Base-by-base conservation (phyloP, 2,113 vertebrate species). In the Zeus faber region DNA sequence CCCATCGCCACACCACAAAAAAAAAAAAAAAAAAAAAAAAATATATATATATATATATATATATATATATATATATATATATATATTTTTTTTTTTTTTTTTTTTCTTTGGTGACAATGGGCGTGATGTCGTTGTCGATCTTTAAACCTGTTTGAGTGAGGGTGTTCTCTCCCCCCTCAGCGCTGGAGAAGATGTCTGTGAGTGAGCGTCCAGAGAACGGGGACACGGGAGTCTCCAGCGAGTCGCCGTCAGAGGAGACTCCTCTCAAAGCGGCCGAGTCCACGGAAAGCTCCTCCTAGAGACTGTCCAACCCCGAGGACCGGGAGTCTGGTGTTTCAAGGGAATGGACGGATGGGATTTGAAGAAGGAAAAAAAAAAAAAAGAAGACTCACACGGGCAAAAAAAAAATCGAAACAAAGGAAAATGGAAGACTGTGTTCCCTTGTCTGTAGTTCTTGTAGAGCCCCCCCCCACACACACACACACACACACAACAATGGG, bases 171-270 rank as follows among this genome's bases (percentile, higher is more conserved):
- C 24, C 6, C 29, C 20, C 35, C 82, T 25, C 72, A 94, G 94
- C 88, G 35, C 92, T 93, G 87, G 92, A 91, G 82, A 96, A 96
- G 85, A 94, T 94, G 72, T 70, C 91, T 31, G 82, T 87, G 71
- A 85, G 83, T 59, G 92, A 91, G 35, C 76, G 88, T 54, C 87
- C 91, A 61, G 93, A 96, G 89, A 97, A 94, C 20, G 92, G 93
- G 76, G 92, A 95, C 59, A 74, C 92, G 9, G 89, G 89, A 29
- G 76, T 37, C 33, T 37, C 4, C 13, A 37, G 33, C 91, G n/a
- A 89, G 80, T 88, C 89, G 1, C 72, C 87, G 0, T 85, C 92
- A 39, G 90, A 93, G 64, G 92, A 94, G 68, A 84, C 85, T 40
- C 81, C 87, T 44, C 84, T 88, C 49, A 93, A 94, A 73, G 81